Evolutionary conservation across 2,797 vertebrate species (phyloP), one percentile per base, ranked within the genome.

Genomic region (Numenius phaeopus): DNA sequence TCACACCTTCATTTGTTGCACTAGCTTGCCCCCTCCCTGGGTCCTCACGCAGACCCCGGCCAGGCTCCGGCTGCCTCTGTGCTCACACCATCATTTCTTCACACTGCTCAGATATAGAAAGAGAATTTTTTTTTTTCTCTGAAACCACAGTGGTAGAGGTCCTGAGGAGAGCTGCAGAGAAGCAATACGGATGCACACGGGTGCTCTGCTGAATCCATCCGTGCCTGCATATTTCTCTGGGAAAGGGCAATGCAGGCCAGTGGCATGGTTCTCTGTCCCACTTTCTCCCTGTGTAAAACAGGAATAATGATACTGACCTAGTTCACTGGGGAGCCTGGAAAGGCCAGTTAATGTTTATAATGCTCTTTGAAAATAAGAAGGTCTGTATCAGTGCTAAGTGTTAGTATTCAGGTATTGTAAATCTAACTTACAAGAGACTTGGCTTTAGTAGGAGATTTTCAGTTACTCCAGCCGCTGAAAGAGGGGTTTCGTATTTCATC

Each of bases 251-350:
- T 2, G 10, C 72, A 62, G 91, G 75, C 61, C 85, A 91, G 42
- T 81, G 85, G 39, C 42, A 57, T 66, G 91, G 70, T 61, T 86
- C 79, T 83, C 79, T 94, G 87, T 95, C 72, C 87, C 91, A 88
- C 67, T 95, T 95, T 93, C 65, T 95, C 32, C 54, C 27, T 13
- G 13, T 66, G 39, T 88, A 97, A 91, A 94, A 82, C 24, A 83
- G 82, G 70, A 92, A 95, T 95, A 95, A 95, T 86, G 61, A 90
- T 46, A 90, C 50, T 88, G 76, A 91, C 83, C 94, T 82, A 90
- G 72, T 76, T 93, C 95, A 89, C 62, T 40, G 73, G 72, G 90
- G 87, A 96, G 57, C 49, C 62, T 81, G 77, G 85, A 96, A 90
- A 95, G 87, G 78, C 72, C 70, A 80, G 58, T 24, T 77, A 88